A percentile compares a stretch with the other conserved stretches of the same genome.
These are phyloP conservation scores for Tonatia bakeri DNA, from an alignment of 2,113 vertebrate genomes.

Conservation along the genomic window DNA sequence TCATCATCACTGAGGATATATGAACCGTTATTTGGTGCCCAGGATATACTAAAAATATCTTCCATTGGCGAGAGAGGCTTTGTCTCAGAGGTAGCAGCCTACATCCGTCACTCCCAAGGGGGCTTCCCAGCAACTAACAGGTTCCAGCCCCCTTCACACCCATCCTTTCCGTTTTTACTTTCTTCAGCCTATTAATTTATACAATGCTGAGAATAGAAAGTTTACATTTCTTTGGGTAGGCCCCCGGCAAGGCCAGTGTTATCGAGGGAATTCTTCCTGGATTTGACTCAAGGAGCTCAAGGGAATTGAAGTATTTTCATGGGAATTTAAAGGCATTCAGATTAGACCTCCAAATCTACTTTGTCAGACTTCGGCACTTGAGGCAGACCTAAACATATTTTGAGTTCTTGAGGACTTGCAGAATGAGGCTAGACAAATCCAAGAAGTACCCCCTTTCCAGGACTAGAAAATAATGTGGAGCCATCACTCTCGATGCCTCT, in stretches of 20 bases:
- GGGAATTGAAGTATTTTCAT: neutral
- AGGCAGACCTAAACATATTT: neutral
- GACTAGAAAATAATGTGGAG: neutral
- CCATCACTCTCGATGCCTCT: no score
- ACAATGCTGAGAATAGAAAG: slow-evolving; percentile 1
- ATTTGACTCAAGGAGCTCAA: neutral
- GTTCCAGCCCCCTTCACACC: neutral
- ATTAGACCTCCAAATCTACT: neutral
- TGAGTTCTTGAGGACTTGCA: neutral
- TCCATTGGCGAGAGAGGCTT: neutral
- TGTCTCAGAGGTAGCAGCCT: neutral
- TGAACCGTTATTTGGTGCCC: slow-evolving; percentile 17
- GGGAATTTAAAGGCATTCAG: slow-evolving; percentile 45
- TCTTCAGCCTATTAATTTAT: neutral
- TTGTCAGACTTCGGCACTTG: neutral
- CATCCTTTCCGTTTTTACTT: neutral
- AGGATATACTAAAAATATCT: slow-evolving; percentile 46
- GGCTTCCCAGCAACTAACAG: neutral
- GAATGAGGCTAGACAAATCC: neutral
- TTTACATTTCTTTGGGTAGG: neutral
- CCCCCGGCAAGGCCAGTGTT: neutral
- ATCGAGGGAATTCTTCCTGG: slow-evolving; percentile 4
- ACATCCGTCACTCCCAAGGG: neutral
- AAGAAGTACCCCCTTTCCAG: neutral
- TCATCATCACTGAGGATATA: neutral